phyloP scores from a whole-genome alignment of 2,797 vertebrate species.

The Peromyscus aztecus region DNA sequence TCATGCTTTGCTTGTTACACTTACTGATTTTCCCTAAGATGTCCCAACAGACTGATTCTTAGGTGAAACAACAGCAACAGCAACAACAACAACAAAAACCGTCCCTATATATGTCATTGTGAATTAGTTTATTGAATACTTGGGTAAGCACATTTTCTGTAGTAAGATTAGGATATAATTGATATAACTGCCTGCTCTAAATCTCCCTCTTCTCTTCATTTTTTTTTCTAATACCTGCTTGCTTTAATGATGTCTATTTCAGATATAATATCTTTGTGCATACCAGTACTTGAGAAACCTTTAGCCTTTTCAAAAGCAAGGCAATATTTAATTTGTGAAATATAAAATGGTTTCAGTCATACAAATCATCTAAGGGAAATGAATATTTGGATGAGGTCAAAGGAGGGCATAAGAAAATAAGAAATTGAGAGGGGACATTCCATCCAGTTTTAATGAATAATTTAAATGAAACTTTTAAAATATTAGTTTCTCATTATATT shows the following conservation, averaged over 20 bases:
- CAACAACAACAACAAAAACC: neutral
- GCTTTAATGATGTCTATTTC: slow-evolving; percentile 39
- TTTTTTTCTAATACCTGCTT: neutral
- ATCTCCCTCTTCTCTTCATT: neutral
- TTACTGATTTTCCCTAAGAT: neutral
- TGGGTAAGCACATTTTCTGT: neutral
- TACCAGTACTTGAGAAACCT: neutral
- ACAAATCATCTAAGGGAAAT: slow-evolving; percentile 27
- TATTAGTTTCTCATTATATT: slow-evolving; percentile 9
- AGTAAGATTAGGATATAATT: neutral
- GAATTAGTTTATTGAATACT: neutral
- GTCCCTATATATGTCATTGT: neutral
- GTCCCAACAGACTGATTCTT: neutral
- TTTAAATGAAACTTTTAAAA: neutral
- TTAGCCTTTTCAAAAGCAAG: neutral
- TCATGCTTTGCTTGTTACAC: neutral
- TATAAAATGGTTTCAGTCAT: slow-evolving; percentile 50
- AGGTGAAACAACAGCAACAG: neutral
- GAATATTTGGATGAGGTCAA: slow-evolving; percentile 11
- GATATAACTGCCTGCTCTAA: neutral
- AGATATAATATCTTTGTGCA: neutral
- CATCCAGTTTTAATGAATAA: neutral
- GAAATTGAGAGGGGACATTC: neutral
- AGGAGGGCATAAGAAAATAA: neutral
- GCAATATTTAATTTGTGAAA: slow-evolving; percentile 40